Conservation (phyloP, 92 coral and sea anemone species). For the Montipora capitata region DNA sequence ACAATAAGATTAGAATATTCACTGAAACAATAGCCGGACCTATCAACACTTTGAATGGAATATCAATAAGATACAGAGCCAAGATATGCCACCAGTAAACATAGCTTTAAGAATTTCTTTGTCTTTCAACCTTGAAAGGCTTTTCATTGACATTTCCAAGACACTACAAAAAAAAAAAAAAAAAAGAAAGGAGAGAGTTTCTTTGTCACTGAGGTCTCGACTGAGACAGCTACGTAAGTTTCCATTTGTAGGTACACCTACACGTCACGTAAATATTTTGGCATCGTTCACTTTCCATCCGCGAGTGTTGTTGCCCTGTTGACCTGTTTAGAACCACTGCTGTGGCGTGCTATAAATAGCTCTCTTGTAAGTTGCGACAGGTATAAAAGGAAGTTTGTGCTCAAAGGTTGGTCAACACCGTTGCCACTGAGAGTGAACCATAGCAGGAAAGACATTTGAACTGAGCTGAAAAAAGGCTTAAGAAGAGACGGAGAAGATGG, state of each 20-base stretch:
- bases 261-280: conserved; percentile 50
- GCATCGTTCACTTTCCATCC: conserved; percentile 46
- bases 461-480: background rate
- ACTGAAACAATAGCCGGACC: conserved; percentile 24
- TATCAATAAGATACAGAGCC: conserved; percentile 29
- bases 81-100: conserved; percentile 16
- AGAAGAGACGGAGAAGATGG: conserved; percentile 10
- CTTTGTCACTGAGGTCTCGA: conserved; percentile 11
- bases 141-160: background rate
- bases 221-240: conserved; percentile 5
- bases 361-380: conserved; percentile 35
- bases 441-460: background rate
- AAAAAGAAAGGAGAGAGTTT: too few relatives aligned
- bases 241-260: conserved; percentile 15
- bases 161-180: background rate
- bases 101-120: background rate
- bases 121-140: background rate
- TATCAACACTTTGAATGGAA: conserved; percentile 44
- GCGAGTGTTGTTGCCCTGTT: conserved; percentile 34
- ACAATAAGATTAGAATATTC: conserved; percentile 52
- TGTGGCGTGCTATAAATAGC: conserved; percentile 36
- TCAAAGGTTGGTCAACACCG: conserved; percentile 28
- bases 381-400: conserved; percentile 50
- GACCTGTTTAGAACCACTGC: conserved; percentile 21
- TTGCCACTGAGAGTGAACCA: conserved; percentile 7